These are phyloP conservation scores for Pristionchus arcanus DNA, from an alignment of 2,888 invertebrate species.

Conservation along the genomic window DNA sequence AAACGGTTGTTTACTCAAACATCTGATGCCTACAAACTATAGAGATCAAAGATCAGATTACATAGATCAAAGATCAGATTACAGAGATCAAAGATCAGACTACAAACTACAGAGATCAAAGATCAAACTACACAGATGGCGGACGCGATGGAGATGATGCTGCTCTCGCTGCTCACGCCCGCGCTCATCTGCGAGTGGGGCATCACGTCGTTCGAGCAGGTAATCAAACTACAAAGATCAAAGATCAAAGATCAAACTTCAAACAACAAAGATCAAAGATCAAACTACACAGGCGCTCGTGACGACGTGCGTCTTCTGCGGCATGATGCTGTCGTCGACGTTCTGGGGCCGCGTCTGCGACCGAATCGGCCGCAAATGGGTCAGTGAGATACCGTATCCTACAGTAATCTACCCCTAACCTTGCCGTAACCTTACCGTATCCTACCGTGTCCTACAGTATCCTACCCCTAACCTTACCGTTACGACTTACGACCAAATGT, in stretches of 20 bases:
- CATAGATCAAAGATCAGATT: not conserved
- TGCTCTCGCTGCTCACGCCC: conserved; percentile 93
- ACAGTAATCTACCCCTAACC: too few species aligned
- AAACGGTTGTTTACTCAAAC: not conserved
- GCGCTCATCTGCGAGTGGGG: conserved; percentile 96
- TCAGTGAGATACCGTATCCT: conserved; percentile 53
- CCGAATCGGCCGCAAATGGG: conserved; percentile 75
- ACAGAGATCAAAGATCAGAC: conserved; percentile 5
- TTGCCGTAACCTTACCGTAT: not conserved
- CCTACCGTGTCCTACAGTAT: not conserved
- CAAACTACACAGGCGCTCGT: conserved; percentile 87
- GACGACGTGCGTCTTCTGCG: conserved; percentile 92
- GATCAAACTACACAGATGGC: conserved; percentile 88
- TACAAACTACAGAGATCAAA: conserved; percentile 31
- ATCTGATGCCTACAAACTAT: not conserved
- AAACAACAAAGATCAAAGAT: conserved; percentile 13
- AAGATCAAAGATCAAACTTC: conserved; percentile 19
- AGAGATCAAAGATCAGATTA: not conserved
- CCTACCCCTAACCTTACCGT: conserved; percentile 11
- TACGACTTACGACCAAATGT: not conserved
- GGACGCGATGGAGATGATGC: conserved; percentile 98
- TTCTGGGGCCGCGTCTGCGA: conserved; percentile 97
- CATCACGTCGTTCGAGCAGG: conserved; percentile 83
- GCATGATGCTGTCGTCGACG: conserved; percentile 97
- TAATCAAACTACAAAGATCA: conserved; percentile 26